These are phyloP conservation scores for Hydropsyche betteni DNA, from an alignment of 2,888 invertebrate species.

Conservation along the genomic window DNA sequence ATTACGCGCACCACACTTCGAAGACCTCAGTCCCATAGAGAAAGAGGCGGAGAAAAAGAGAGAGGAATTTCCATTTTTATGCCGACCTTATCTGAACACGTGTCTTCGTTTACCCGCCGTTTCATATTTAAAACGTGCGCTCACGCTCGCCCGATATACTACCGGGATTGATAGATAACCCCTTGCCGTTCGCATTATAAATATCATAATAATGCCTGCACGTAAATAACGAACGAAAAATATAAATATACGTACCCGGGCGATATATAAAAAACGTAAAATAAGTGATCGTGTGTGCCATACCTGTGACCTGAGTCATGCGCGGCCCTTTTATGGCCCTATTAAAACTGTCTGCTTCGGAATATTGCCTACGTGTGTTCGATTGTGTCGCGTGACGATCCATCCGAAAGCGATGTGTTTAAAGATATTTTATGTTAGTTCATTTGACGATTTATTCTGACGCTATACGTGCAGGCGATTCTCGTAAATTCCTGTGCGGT, in stretches of 20 bases:
- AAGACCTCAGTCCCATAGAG: too few relatives aligned
- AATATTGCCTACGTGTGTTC: conserved; percentile 27
- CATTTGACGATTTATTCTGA: too few relatives aligned
- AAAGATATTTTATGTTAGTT: too few relatives aligned
- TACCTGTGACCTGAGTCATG: conserved; percentile 6
- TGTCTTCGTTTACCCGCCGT: conserved; percentile 32
- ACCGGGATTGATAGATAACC: conserved; percentile 24
- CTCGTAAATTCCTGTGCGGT: too few relatives aligned
- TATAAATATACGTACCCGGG: neutral
- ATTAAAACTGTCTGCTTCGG: conserved; percentile 28
- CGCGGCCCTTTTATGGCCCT: conserved; percentile 27
- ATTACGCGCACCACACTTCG: too few relatives aligned
- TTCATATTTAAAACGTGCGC: conserved; percentile 36
- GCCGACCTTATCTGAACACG: conserved; percentile 33
- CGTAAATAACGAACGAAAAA: neutral
- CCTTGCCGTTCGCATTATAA: conserved; percentile 1
- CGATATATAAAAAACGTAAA: too few relatives aligned
- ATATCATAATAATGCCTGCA: conserved; percentile 10
- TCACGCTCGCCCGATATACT: conserved; percentile 22
- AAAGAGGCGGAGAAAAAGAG: neutral
- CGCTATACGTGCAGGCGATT: too few relatives aligned
- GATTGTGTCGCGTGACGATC: conserved; percentile 17
- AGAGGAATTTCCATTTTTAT: conserved; percentile 40
- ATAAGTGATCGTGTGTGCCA: neutral
- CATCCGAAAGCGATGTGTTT: neutral